Percentiles rank a stretch among this genome's conserved stretches.
Evolutionary conservation across 2,113 vertebrate genomes (phyloP).

Genomic region (Callipepla squamata): DNA sequence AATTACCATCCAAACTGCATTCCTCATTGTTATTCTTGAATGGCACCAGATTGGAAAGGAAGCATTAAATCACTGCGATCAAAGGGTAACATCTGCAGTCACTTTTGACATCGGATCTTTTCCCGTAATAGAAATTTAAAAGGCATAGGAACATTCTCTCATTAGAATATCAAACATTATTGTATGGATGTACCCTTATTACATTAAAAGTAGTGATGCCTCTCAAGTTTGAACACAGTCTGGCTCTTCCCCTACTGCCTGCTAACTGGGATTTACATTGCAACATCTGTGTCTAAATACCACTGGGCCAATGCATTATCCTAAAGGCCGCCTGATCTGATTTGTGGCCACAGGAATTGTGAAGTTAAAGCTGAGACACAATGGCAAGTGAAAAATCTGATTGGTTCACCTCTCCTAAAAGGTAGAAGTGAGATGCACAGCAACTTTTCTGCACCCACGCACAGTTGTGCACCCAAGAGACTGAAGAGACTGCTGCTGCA

Average conservation of each 20-base stretch:
- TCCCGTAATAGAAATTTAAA: slow-evolving; percentile 2
- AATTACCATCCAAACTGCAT: background rate
- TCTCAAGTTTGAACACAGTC: slow-evolving; percentile 4
- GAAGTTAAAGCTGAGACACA: background rate
- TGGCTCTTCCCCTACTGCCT: background rate
- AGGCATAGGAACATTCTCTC: background rate
- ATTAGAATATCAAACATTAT: background rate
- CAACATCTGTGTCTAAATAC: background rate
- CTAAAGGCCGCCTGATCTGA: background rate
- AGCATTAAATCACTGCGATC: background rate
- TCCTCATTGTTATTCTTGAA: slow-evolving; percentile 6
- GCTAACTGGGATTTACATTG: background rate
- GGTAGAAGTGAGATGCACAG: background rate
- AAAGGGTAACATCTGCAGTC: slow-evolving; percentile 7
- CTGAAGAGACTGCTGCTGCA: background rate
- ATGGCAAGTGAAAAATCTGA: background rate
- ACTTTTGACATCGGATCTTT: background rate
- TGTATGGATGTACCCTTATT: background rate
- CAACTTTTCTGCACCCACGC: background rate
- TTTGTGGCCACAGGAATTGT: background rate
- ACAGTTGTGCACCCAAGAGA: background rate
- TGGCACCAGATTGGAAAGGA: slow-evolving; percentile 2
- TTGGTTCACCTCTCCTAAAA: background rate
- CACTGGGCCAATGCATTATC: background rate
- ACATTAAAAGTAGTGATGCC: background rate